Base-by-base conservation (phyloP, 2,888 invertebrate species). In the Tipula unca region DNA sequence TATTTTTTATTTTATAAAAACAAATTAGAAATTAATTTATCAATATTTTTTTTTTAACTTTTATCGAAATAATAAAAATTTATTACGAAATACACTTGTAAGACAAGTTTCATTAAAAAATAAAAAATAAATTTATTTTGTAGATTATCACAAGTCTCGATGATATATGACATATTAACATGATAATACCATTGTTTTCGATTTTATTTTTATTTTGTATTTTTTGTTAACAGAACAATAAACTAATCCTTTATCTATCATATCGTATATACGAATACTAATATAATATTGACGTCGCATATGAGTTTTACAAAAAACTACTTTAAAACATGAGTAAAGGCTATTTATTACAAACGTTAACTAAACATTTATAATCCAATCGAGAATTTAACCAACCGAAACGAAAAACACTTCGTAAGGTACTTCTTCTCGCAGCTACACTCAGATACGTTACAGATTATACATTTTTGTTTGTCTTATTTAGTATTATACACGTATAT, bases 151-250 rank as follows among this genome's bases (percentile, higher is more conserved):
- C 48, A 48, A 48, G 69, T 69, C 69, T 69, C n/a, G 69, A 69
- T 69, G 69, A 69, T 69, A 69, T 69, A 69, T 69, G 69, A 69
- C 69, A 69, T 69, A 69, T 69, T 69, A 69, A 69, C 69, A 69
- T 69, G 69, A 69, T 69, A 69, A 69, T 69, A 25, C 69, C 69
- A 25, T 69, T 69, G 69, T 69, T 25, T 69, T 25, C 25, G 25
- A 69, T 69, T 69, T 48, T 32, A 32, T 32, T 32, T 32, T 1
- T 2, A 3, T 36, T 36, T 36, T 8, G 1, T n/a, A 6, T 42
- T 69, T n/a, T 69, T 69, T 69, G 69, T 69, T 69, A 20, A 25
- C 25, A 25, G 10, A 69, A 69, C 69, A 69, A 69, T 69, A 25
- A 25, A 69, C 10, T 25, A 69, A 48, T 69, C 20, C 13, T 69